A percentile compares a stretch with the other conserved stretches of the same genome.
Evolutionary conservation across 2,888 invertebrate genomes (phyloP).

Genomic region (Theretra japonica): DNA sequence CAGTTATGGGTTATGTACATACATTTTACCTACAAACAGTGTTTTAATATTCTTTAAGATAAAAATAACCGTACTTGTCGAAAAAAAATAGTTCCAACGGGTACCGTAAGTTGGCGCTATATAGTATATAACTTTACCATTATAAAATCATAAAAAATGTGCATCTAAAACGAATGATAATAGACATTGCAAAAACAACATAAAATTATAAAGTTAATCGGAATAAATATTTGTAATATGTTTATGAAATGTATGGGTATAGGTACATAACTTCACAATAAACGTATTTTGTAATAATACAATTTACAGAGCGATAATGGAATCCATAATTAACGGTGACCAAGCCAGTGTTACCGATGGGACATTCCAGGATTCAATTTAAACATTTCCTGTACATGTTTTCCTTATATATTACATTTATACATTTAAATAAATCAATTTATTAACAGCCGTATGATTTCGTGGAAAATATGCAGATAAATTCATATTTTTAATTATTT

Average conservation of each 20-base stretch:
- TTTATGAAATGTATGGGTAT: background rate
- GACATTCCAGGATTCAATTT: slow-evolving; percentile 11
- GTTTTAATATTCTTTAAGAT: too few relatives aligned
- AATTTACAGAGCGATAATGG: background rate
- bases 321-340: slow-evolving; percentile 11
- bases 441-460: background rate
- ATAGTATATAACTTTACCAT: too few relatives aligned
- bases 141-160: too few relatives aligned
- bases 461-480: background rate
- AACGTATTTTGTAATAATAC: background rate
- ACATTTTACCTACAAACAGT: too few relatives aligned
- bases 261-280: background rate
- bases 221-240: too few relatives aligned
- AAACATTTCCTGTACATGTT: background rate
- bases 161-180: too few relatives aligned
- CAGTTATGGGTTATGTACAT: too few relatives aligned
- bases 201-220: too few relatives aligned
- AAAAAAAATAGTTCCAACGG: too few relatives aligned
- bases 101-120: too few relatives aligned
- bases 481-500: background rate
- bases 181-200: too few relatives aligned
- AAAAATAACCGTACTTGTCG: too few relatives aligned
- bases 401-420: slow-evolving; percentile 3
- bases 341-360: background rate
- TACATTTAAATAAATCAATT: background rate